Percentiles rank a stretch among this genome's conserved stretches.
These are phyloP conservation scores for Gymnopithys bicolor DNA, from an alignment of 2,797 vertebrate genomes.

Conservation along the genomic window DNA sequence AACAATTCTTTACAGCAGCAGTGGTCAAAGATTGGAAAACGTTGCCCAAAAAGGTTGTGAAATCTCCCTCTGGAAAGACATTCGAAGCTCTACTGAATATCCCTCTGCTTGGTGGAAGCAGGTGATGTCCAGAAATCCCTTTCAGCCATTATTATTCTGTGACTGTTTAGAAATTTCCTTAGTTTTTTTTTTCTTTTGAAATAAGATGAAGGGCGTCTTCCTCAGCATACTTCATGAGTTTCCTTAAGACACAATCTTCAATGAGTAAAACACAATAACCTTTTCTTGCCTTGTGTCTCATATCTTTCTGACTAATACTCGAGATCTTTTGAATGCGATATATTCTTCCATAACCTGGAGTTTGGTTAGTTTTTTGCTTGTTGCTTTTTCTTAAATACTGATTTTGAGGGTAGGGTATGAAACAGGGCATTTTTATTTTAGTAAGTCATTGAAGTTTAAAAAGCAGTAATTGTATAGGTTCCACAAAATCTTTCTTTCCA, in stretches of 20 bases:
- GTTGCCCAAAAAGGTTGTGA: background rate
- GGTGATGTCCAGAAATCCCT: background rate
- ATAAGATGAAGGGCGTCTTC: background rate
- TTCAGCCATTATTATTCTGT: background rate
- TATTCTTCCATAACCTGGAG: background rate
- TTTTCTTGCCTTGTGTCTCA: background rate
- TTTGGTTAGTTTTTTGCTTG: background rate
- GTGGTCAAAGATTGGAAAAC: background rate
- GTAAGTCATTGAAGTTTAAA: constrained; percentile 37
- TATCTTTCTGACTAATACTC: background rate
- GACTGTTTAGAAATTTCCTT: background rate
- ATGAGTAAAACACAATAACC: background rate
- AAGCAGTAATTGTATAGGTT: background rate
- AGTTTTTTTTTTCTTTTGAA: background rate
- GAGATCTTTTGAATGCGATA: background rate
- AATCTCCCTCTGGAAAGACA: background rate
- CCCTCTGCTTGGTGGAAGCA: background rate
- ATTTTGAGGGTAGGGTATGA: background rate
- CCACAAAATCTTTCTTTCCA: constrained; percentile 5
- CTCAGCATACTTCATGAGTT: background rate
- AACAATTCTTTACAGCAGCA: background rate
- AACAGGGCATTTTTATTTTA: background rate
- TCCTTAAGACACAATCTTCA: background rate
- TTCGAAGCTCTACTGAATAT: background rate
- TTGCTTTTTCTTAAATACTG: background rate